Evolutionary conservation across 2,888 invertebrate genomes (phyloP), one percentile per base, ranked within the genome.

Genomic region (Ethmia dodecea): DNA sequence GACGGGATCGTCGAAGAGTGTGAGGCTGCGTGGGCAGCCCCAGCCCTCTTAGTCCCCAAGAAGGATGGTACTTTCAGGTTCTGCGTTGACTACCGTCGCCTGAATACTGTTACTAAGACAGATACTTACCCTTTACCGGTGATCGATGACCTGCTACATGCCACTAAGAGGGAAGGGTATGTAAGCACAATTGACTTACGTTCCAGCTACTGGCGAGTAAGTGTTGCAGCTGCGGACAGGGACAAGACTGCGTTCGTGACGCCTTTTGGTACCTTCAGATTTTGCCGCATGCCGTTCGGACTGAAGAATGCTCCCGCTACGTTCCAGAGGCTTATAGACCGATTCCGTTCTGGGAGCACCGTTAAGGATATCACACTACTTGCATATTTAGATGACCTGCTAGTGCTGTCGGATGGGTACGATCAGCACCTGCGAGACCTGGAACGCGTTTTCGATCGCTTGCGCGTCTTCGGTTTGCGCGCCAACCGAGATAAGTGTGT

Each of bases 151-250:
- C 33, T 65, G 18, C 31, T 73, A 3, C 20, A 35, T 1, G 15
- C 30, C 8, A 14, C 26, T 15, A 26, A 25, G 8, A 9, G 16
- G 2, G 3, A 12, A 5, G 6, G 27, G 5, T 13, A 13, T 13
- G 13, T 27, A 13, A 39, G 58, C 5, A 60, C 60, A 1, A 35
- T 74, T 2, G 68, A 72, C 33, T 36, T 75, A 2, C 47, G 45
- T 12, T 38, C 60, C 3, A 67, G 68, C 0, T 73, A 69, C 37
- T 64, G 58, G 50, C 71, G 71, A 33, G 49, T 66, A 2, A 28
- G 9, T 9, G 40, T 52, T 3, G 12, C 28, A 12, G 37, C 45
- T 24, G 37, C 26, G 13, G 53, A 60, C 31, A 46, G 42, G 12
- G 35, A 45, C 3, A 58, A 55, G 33, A 60, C 59, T 1, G 47